phyloP scores from a whole-genome alignment of 1,140 invertebrate genomes.

The Bombus picipes region DNA sequence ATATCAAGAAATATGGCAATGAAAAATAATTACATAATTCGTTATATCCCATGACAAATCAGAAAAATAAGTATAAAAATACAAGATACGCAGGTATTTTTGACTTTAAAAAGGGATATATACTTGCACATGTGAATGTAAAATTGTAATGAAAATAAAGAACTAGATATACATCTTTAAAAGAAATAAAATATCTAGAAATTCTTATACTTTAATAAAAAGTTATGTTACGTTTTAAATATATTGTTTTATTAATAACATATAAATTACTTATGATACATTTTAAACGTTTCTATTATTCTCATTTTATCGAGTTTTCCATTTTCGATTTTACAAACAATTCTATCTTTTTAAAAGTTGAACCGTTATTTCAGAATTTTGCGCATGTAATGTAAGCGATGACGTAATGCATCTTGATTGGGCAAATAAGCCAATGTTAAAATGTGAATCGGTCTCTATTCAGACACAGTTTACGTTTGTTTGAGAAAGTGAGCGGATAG shows the following conservation, averaged over 20 bases:
- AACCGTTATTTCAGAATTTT: slow-evolving; percentile 24
- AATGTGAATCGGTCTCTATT: slow-evolving; percentile 34
- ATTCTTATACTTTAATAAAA: not conserved
- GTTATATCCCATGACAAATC: not conserved
- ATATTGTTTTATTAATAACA: not conserved
- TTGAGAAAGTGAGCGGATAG: slow-evolving; percentile 6
- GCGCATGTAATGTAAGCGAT: not conserved
- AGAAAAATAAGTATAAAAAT: not conserved
- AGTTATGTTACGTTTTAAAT: not conserved
- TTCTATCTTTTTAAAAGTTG: not conserved
- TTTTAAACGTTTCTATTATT: not conserved
- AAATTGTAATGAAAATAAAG: not conserved
- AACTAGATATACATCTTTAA: not conserved
- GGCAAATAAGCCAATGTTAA: slow-evolving; percentile 30
- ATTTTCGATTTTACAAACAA: not conserved
- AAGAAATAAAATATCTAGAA: too few species aligned
- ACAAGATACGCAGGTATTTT: not conserved
- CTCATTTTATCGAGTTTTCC: not conserved
- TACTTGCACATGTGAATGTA: not conserved
- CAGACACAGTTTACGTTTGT: slow-evolving; percentile 41
- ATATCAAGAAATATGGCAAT: not conserved
- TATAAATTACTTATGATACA: not conserved
- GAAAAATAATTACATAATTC: not conserved
- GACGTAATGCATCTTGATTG: slow-evolving; percentile 43
- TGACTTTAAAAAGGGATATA: not conserved